Evolutionary conservation across 2,888 invertebrate genomes (phyloP), one percentile per base, ranked within the genome.

Genomic region (Melanophora roralis): DNA sequence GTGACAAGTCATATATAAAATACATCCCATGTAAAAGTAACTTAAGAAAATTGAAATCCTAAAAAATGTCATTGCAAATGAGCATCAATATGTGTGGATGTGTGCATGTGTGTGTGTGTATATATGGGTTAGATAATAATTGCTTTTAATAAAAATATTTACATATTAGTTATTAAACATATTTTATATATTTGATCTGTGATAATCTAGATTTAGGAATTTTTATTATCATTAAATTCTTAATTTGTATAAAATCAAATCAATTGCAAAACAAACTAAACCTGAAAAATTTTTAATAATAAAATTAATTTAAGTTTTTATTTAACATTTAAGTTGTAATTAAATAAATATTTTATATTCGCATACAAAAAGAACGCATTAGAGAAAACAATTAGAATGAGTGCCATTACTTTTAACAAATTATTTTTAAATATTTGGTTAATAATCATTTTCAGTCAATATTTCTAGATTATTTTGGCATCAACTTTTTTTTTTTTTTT

Each of bases 221-320:
- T 27, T n/a, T n/a, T 12, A 21, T 68, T 47, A 5, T 57, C 79
- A 80, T 67, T 69, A 11, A 57, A 47, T 47, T 69, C 67, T 67
- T 27, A 27, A 57, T 62, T 53, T 62, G 62, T 40, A 53, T 40
- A 40, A 27, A 27, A 27, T 60, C 32, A 59, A 60, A 65, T 49
- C 51, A 68, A 72, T 43, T 62, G 68, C 76, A 80, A 80, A 80
- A 80, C 72, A 76, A 80, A 80, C 80, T 80, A 73, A 76, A 76
- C 55, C 68, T 51, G 53, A 69, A 5, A 45, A 45, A 64, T 23
- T 19, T 69, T 27, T 27, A 27, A 40, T 49, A 71, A 16, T 11
- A 57, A 43, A 62, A 16, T 45, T 64, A 23, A 49, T 38, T 49
- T 12, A 34, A 32, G 45, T 51, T 43, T 14, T 64, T 45, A 49